Evolutionary conservation across 2,113 vertebrate genomes (phyloP).

Genomic region (Pangasianodon hypophthalmus): DNA sequence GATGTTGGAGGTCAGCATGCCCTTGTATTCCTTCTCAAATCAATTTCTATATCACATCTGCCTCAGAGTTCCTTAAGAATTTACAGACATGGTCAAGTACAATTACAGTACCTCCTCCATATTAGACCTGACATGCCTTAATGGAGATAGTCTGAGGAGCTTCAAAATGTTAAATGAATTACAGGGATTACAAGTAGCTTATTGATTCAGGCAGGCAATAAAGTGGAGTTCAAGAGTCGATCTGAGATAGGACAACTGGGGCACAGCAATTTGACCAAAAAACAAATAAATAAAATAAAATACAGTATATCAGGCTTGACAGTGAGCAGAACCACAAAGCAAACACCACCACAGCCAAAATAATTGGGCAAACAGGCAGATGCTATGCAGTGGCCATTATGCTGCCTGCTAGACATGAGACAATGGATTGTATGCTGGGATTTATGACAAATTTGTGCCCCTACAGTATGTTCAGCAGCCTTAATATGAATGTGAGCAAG

Average conservation of each 20-base stretch:
- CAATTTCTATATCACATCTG: not conserved
- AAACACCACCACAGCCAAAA: not conserved
- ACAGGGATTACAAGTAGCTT: conserved; percentile 58
- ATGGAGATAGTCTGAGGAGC: conserved; percentile 59
- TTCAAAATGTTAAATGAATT: conserved; percentile 55
- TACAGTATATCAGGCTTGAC: not conserved
- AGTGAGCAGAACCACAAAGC: not conserved
- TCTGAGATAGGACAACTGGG: conserved; percentile 37
- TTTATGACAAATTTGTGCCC: not conserved
- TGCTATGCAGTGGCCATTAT: not conserved
- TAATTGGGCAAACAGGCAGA: not conserved
- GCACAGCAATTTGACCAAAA: not conserved
- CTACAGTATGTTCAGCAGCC: not conserved
- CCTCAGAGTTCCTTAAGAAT: not conserved
- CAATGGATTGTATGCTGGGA: not conserved
- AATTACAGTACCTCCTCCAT: conserved; percentile 56
- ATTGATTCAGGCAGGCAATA: conserved; percentile 64
- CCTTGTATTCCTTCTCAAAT: not conserved
- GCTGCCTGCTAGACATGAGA: not conserved
- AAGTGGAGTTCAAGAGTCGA: conserved; percentile 40
- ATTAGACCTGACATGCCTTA: conserved; percentile 58
- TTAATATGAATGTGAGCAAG: not conserved
- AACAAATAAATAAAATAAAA: not conserved
- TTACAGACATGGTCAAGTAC: conserved; percentile 59
- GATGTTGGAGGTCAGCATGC: not conserved